Evolutionary conservation across 2,888 invertebrate species (phyloP).

Genomic region (Drepanosiphum platanoidis): DNA sequence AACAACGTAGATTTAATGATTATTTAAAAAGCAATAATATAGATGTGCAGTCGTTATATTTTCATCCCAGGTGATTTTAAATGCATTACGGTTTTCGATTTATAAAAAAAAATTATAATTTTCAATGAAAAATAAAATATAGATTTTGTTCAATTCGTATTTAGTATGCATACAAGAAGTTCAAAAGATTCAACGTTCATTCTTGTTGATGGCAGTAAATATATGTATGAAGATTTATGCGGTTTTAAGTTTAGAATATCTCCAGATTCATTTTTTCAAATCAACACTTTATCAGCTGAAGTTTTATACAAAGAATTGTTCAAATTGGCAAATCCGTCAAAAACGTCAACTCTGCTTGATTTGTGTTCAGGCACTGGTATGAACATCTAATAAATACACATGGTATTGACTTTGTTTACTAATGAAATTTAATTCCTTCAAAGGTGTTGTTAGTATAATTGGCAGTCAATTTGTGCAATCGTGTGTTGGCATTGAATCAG

Average conservation of each 20-base stretch:
- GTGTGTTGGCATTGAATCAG: constrained; percentile 83
- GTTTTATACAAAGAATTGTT: constrained; percentile 85
- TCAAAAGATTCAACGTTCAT: constrained; percentile 66
- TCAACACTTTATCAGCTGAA: constrained; percentile 80
- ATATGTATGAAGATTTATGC: constrained; percentile 68
- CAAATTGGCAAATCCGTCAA: constrained; percentile 74
- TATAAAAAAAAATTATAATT: background rate
- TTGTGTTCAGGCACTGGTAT: constrained; percentile 96
- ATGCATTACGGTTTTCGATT: no score
- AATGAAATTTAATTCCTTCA: constrained; percentile 63
- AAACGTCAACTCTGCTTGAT: constrained; percentile 82
- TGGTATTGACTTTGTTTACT: background rate
- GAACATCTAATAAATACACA: background rate
- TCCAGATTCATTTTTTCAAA: constrained; percentile 85
- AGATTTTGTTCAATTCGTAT: constrained; percentile 23
- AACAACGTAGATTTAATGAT: constrained; percentile 75
- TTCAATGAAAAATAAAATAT: background rate
- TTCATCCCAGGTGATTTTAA: constrained; percentile 62
- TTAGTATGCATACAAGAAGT: constrained; percentile 66
- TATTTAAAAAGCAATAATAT: constrained; percentile 70
- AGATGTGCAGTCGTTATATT: constrained; percentile 61
- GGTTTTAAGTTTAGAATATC: constrained; percentile 81
- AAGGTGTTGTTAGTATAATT: constrained; percentile 67
- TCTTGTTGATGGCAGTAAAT: constrained; percentile 67
- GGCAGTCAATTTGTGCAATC: constrained; percentile 66